Conservation (phyloP, 1,140 invertebrate species). For the Tribolium castaneum region DNA sequence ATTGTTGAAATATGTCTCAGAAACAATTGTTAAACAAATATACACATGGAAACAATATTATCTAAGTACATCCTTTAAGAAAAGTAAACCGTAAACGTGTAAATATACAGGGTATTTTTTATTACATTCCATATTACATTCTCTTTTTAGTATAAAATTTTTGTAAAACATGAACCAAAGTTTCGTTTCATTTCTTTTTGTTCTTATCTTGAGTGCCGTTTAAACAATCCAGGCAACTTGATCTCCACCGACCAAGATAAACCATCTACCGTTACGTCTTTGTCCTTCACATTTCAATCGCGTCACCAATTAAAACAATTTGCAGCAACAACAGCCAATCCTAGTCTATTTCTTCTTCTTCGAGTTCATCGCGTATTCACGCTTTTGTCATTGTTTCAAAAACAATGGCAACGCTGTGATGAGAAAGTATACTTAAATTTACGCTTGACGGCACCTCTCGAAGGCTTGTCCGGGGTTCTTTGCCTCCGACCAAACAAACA, state of each 20-base stretch:
- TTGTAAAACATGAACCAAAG: too few species aligned
- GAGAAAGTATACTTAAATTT: conserved; percentile 40
- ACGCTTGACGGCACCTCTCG: conserved; percentile 33
- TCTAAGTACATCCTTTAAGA: too few species aligned
- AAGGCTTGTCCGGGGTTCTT: conserved; percentile 16
- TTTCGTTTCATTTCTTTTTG: too few species aligned
- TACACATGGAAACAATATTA: too few species aligned
- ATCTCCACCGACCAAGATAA: background rate
- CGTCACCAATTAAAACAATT: conserved; percentile 6
- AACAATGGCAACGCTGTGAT: conserved; percentile 36
- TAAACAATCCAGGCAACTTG: background rate
- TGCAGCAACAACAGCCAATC: background rate
- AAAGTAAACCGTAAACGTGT: too few species aligned
- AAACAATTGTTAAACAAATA: too few species aligned
- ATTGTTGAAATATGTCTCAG: too few species aligned
- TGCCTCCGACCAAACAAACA: background rate
- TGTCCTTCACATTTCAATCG: conserved; percentile 21
- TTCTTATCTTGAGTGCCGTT: background rate
- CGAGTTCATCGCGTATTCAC: background rate
- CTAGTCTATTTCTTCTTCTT: background rate
- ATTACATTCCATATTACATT: too few species aligned
- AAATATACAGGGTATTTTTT: too few species aligned
- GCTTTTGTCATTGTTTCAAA: conserved; percentile 30
- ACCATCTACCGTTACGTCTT: conserved; percentile 22
- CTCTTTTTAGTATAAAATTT: too few species aligned